phyloP scores from a whole-genome alignment of 2,797 vertebrate genomes.

The Natrix natrix region DNA sequence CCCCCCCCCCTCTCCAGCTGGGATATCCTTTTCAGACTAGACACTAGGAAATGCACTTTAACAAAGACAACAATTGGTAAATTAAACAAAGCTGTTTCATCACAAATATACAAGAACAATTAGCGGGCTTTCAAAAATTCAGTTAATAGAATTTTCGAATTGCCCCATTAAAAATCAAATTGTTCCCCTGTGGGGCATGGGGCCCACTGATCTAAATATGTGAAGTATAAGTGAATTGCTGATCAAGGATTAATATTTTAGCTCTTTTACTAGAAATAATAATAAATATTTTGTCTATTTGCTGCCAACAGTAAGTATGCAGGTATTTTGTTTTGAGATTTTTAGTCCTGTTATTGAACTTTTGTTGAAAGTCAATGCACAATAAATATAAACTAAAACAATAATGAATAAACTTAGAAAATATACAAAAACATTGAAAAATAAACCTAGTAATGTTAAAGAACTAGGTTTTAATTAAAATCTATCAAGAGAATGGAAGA shows the following conservation, averaged over 20 bases:
- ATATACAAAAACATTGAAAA: background rate
- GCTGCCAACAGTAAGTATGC: background rate
- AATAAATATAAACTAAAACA: background rate
- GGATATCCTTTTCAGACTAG: too few relatives aligned
- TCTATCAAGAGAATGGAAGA: background rate
- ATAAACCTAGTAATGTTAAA: background rate
- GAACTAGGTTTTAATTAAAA: background rate
- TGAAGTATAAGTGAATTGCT: background rate
- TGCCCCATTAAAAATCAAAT: too few relatives aligned
- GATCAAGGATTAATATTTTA: fast-evolving
- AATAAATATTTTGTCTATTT: background rate
- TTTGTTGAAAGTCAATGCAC: background rate
- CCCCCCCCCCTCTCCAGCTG: too few relatives aligned
- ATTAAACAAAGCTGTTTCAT: too few relatives aligned
- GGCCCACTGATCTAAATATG: background rate
- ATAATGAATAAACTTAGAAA: background rate
- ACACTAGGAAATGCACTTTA: too few relatives aligned
- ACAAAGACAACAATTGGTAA: too few relatives aligned
- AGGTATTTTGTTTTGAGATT: background rate
- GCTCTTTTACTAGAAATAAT: background rate
- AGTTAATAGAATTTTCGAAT: too few relatives aligned
- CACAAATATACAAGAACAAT: too few relatives aligned
- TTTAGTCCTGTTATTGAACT: background rate
- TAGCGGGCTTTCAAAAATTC: too few relatives aligned
- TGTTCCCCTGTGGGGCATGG: too few relatives aligned